Percentiles rank a stretch among this genome's conserved stretches.
These are phyloP conservation scores for Rutilus rutilus DNA, from an alignment of 2,113 vertebrate species.

Conservation along the genomic window DNA sequence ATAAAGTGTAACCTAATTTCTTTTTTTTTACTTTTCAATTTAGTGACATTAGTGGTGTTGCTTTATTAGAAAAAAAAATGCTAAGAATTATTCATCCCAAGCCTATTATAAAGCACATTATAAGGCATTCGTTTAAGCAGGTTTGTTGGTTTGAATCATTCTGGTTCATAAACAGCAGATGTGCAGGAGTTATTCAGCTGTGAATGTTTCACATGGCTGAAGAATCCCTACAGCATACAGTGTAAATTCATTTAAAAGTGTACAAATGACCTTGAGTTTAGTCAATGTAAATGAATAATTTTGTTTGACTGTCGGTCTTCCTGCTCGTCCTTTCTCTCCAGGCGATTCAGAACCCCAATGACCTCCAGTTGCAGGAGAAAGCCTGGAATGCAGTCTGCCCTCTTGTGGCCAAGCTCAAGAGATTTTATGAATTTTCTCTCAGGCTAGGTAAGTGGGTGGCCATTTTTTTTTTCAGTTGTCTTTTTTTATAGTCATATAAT, in stretches of 20 bases:
- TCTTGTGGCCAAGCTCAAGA: slow-evolving; percentile 90
- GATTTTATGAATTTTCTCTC: slow-evolving; percentile 93
- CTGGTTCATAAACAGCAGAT: background rate
- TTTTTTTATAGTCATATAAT: slow-evolving; percentile 9
- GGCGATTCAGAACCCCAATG: slow-evolving; percentile 91
- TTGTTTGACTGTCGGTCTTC: background rate
- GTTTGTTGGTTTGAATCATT: background rate
- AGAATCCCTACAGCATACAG: background rate
- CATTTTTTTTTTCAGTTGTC: background rate
- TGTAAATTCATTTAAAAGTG: background rate
- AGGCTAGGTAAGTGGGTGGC: slow-evolving; percentile 80
- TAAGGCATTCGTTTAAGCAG: background rate
- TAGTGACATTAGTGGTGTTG: background rate
- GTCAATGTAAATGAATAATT: background rate
- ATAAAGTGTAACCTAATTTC: too few relatives aligned
- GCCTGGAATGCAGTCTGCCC: slow-evolving; percentile 92
- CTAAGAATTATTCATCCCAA: background rate
- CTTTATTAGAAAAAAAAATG: background rate
- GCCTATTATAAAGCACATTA: background rate
- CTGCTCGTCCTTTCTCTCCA: slow-evolving; percentile 58
- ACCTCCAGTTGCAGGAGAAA: slow-evolving; percentile 88
- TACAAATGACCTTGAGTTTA: slow-evolving; percentile 7
- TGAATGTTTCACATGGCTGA: background rate
- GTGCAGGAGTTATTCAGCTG: background rate
- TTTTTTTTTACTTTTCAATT: background rate